phyloP scores from a whole-genome alignment of 2,888 invertebrate genomes.

The Coelogynopora nodosa region DNA sequence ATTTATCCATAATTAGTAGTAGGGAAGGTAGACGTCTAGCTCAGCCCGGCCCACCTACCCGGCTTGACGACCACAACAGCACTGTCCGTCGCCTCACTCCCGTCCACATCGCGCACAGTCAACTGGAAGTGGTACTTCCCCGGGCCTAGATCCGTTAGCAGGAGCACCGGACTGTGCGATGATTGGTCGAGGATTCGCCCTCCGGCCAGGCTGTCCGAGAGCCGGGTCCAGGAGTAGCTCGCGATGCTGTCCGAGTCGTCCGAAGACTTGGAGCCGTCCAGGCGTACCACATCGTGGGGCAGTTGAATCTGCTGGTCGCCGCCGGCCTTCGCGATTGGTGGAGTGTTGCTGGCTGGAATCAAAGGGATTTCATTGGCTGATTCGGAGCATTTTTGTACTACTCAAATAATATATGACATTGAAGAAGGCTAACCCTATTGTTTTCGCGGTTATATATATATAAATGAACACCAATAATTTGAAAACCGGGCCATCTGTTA shows the following conservation, averaged over 20 bases:
- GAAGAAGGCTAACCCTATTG: too few species aligned
- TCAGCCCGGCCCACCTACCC: not conserved
- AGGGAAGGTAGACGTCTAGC: not conserved
- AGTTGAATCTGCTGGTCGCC: not conserved
- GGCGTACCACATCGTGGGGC: not conserved
- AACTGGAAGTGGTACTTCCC: slow-evolving; percentile 33
- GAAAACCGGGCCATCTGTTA: too few species aligned
- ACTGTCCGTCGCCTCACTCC: not conserved
- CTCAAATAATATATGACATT: too few species aligned
- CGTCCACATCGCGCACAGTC: not conserved
- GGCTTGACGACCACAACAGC: not conserved
- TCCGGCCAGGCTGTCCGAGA: not conserved
- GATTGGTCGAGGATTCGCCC: slow-evolving; percentile 34
- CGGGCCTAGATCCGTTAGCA: slow-evolving; percentile 26
- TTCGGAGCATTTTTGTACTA: not conserved
- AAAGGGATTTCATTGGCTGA: not conserved
- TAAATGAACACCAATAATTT: too few species aligned
- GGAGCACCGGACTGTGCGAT: slow-evolving; percentile 1
- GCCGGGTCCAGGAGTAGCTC: slow-evolving; percentile 20
- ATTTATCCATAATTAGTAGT: not conserved
- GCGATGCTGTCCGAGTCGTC: not conserved
- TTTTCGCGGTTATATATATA: too few species aligned
- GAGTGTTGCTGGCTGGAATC: not conserved
- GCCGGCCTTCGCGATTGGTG: slow-evolving; percentile 9
- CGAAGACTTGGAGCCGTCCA: not conserved